Conservation (phyloP, 2,113 vertebrate species). For the Percina caprodes region DNA sequence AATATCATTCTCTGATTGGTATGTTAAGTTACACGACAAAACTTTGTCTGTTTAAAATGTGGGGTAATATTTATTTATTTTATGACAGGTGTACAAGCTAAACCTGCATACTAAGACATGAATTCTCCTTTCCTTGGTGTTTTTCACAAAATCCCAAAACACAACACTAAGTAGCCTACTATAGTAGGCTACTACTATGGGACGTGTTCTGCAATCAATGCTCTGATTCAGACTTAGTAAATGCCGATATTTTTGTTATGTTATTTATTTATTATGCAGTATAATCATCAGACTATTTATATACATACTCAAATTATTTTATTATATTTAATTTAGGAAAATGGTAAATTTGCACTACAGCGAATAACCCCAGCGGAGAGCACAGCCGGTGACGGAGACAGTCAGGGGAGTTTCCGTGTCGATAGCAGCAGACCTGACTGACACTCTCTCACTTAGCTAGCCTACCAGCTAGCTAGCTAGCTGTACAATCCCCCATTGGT, state of each 20-base stretch:
- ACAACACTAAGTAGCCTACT: too few relatives aligned
- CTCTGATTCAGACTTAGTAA: not conserved
- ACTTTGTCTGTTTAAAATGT: too few relatives aligned
- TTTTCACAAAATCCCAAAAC: too few relatives aligned
- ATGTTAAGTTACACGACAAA: not conserved
- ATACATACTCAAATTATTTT: too few relatives aligned
- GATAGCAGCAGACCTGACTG: conserved; percentile 36
- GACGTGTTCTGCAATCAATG: not conserved
- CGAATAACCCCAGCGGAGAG: too few relatives aligned
- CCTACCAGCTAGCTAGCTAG: conserved; percentile 57
- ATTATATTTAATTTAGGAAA: too few relatives aligned
- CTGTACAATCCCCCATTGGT: conserved; percentile 5
- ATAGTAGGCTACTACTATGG: too few relatives aligned
- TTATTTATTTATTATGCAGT: not conserved
- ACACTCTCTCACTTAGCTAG: conserved; percentile 19
- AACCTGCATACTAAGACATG: too few relatives aligned
- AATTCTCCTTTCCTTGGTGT: not conserved
- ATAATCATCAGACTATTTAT: not conserved
- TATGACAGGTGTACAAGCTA: too few relatives aligned
- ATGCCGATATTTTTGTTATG: not conserved
- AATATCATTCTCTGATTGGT: not conserved
- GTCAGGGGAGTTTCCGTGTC: conserved; percentile 42
- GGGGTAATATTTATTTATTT: too few relatives aligned
- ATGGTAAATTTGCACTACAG: not conserved
- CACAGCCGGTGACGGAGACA: conserved; percentile 21